Evolutionary conservation across 2,113 vertebrate genomes (phyloP).

Genomic region (Rattus rattus): DNA sequence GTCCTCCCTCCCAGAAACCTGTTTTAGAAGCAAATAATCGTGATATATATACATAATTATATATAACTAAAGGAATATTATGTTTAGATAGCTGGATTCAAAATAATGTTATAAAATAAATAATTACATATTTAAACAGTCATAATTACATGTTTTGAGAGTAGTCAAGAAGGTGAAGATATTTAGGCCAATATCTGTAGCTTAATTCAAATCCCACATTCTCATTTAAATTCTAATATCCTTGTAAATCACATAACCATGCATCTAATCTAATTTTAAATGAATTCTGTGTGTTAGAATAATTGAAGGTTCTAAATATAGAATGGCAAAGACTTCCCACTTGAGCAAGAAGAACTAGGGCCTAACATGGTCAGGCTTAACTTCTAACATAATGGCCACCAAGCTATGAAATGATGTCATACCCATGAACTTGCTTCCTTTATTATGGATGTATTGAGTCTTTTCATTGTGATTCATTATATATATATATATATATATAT

Average conservation of each 20-base stretch:
- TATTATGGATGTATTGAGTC: not conserved
- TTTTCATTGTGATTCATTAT: not conserved
- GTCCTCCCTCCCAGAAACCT: not conserved
- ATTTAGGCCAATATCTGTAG: not conserved
- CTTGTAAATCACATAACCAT: not conserved
- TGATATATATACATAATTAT: too few relatives aligned
- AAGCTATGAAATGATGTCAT: not conserved
- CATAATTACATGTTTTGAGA: not conserved
- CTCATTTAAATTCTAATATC: not conserved
- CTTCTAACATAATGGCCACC: not conserved
- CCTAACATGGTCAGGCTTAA: not conserved
- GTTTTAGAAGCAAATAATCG: not conserved
- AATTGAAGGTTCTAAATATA: constrained; percentile 11
- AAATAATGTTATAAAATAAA: not conserved
- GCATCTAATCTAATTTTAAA: not conserved
- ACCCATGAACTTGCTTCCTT: not conserved
- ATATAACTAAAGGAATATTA: not conserved
- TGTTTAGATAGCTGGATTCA: not conserved
- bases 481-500: not conserved
- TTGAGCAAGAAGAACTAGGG: not conserved
- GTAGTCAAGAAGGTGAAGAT: not conserved
- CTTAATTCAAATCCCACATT: not conserved
- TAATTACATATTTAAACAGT: not conserved
- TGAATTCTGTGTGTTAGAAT: not conserved
- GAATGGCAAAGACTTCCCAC: not conserved